Evolutionary conservation across 2,113 vertebrate species (phyloP).

Genomic region (Hippocampus abdominalis): DNA sequence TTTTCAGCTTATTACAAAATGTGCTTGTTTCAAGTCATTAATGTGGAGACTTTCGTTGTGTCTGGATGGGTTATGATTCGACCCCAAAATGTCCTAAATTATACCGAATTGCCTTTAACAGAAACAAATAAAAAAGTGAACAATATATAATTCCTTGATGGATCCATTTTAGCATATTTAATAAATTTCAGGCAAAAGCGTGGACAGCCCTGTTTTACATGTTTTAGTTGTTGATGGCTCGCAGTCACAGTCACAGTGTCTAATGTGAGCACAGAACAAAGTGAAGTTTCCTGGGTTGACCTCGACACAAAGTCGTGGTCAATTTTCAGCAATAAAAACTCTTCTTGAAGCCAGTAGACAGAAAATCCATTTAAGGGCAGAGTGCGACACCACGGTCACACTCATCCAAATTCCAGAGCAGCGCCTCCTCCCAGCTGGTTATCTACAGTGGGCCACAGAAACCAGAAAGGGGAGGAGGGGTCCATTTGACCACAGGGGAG

Average conservation of each 20-base stretch:
- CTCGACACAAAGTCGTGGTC: not conserved
- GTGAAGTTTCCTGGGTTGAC: slow-evolving; percentile 6
- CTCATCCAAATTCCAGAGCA: slow-evolving; percentile 28
- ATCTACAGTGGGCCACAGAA: slow-evolving; percentile 47
- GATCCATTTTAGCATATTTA: not conserved
- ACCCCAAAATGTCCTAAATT: not conserved
- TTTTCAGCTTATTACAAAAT: too few species aligned
- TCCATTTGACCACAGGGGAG: slow-evolving; percentile 71
- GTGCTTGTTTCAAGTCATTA: not conserved
- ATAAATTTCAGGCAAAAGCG: not conserved
- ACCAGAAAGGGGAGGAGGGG: slow-evolving; percentile 6
- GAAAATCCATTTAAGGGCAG: slow-evolving; percentile 29
- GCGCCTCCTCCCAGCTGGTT: slow-evolving; percentile 56
- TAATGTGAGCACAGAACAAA: not conserved
- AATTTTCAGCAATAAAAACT: slow-evolving; percentile 1
- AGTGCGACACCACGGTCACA: slow-evolving; percentile 29
- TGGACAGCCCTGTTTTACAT: not conserved
- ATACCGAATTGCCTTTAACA: not conserved
- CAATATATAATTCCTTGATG: not conserved
- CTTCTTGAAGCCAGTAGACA: slow-evolving; percentile 4
- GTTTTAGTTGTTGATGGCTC: not conserved
- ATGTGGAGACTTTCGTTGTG: not conserved
- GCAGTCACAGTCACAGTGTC: too few species aligned
- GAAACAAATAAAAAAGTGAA: not conserved
- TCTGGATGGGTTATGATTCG: too few species aligned